Evolutionary conservation across 1,140 invertebrate species (phyloP), one percentile per base, ranked within the genome.

Genomic region (Calephelis virginiensis): DNA sequence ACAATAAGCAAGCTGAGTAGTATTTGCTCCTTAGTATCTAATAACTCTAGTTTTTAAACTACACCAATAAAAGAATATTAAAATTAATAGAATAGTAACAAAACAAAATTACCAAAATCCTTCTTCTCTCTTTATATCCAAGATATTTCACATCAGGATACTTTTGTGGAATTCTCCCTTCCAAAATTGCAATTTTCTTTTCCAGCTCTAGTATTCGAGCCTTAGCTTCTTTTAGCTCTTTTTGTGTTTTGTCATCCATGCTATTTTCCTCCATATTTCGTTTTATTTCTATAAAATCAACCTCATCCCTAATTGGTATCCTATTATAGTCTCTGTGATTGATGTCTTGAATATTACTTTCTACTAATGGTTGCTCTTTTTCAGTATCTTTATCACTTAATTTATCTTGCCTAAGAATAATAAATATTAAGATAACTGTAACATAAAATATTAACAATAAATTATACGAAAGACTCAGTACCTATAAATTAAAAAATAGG

Each of bases 141-240:
- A 98, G 87, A 86, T 97, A 98, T 83, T 96, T 96, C 0, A 98
- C 97, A 78, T 96, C 94, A n/a, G 97, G 97, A 92, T 96, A 98
- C 72, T 94, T 95, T 78, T 97, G 97, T 6, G 96, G 95, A 50
- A 96, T 92, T 76, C 93, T 92, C 37, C 93, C 92, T 83, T 97
- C 96, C 53, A 97, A 84, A 28, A 93, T 89, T 43, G 93, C 91
- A 0, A 97, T 83, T 90, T 96, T 95, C 14, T 93, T 93, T 85
- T 97, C 95, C 50, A 97, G 80, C 38, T 94, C 91, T 56, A 91
- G 86, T 68, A 97, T 94, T 77, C 93, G 91, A 48, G 85, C 88
- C 65, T 93, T 93, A 1, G 95, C 94, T 71, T 94, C 93, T 61
- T 92, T 78, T 8, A 95, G 75, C 73, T 94, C 92, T 61, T 78